Conservation (phyloP, 2,113 vertebrate species). For the Dolichotis patagonum region DNA sequence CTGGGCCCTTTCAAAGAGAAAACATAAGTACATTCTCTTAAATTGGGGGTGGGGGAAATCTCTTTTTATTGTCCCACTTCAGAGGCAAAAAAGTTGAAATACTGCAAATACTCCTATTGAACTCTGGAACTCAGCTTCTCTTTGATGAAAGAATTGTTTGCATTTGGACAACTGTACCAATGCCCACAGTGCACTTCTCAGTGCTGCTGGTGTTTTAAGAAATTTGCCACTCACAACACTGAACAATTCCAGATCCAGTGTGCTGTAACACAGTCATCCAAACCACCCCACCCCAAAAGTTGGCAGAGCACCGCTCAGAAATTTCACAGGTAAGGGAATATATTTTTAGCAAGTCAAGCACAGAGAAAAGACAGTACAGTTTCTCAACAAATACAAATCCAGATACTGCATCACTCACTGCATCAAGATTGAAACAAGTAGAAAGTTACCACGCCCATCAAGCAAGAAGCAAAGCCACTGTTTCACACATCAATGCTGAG, state of each 20-base stretch:
- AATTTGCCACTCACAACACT: conserved; percentile 73
- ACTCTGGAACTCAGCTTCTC: conserved; percentile 53
- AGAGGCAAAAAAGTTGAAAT: conserved; percentile 55
- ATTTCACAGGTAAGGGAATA: conserved; percentile 76
- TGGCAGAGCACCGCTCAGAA: conserved; percentile 79
- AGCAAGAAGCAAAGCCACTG: conserved; percentile 62
- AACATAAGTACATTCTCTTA: not conserved
- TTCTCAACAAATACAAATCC: conserved; percentile 63
- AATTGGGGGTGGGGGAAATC: not conserved
- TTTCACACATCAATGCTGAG: conserved; percentile 36
- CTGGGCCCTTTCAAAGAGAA: conserved; percentile 62
- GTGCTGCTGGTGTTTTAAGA: conserved; percentile 84
- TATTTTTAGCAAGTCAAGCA: conserved; percentile 74
- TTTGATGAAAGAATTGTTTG: conserved; percentile 59
- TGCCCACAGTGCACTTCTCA: conserved; percentile 72
- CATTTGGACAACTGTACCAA: conserved; percentile 76
- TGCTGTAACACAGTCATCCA: conserved; percentile 69
- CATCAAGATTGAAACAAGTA: conserved; percentile 58
- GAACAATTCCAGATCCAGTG: conserved; percentile 69
- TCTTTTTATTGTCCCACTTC: not conserved
- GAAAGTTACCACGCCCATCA: not conserved
- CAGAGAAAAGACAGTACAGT: conserved; percentile 70
- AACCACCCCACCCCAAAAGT: not conserved
- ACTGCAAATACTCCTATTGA: conserved; percentile 41
- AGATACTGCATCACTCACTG: conserved; percentile 54